Evolutionary conservation across 2,888 invertebrate species (phyloP).

Genomic region (Merodon equestris): DNA sequence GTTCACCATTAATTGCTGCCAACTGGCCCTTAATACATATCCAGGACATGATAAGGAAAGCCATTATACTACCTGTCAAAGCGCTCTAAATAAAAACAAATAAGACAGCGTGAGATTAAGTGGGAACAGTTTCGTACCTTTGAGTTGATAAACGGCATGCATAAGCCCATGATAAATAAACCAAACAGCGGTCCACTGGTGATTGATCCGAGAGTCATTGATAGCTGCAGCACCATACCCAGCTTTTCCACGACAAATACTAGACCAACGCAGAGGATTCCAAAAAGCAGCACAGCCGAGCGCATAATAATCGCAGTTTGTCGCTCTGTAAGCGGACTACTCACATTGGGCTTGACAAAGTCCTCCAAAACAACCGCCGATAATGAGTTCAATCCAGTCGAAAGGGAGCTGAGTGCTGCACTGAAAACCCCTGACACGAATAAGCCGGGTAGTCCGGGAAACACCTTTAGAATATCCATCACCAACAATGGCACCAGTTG

Average conservation of each 20-base stretch:
- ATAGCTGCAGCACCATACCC: slow-evolving; percentile 84
- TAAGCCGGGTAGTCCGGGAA: slow-evolving; percentile 91
- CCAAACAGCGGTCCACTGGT: slow-evolving; percentile 85
- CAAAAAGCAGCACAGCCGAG: slow-evolving; percentile 84
- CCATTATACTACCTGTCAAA: slow-evolving; percentile 82
- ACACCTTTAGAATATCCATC: slow-evolving; percentile 88
- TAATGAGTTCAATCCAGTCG: slow-evolving; percentile 89
- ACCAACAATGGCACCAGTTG: slow-evolving; percentile 91
- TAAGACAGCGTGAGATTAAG: neutral
- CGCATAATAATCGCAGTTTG: slow-evolving; percentile 83
- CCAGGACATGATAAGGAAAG: slow-evolving; percentile 84
- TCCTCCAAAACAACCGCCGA: slow-evolving; percentile 90
- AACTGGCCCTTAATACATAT: slow-evolving; percentile 84
- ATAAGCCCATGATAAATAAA: slow-evolving; percentile 84
- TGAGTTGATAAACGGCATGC: slow-evolving; percentile 83
- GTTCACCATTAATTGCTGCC: slow-evolving; percentile 82
- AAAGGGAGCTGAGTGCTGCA: slow-evolving; percentile 91
- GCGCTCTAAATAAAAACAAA: slow-evolving; percentile 81
- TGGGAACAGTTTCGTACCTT: slow-evolving; percentile 78
- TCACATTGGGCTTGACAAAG: slow-evolving; percentile 85
- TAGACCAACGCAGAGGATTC: slow-evolving; percentile 83
- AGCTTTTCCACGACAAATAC: slow-evolving; percentile 86
- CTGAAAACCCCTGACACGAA: slow-evolving; percentile 95
- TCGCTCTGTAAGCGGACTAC: slow-evolving; percentile 80
- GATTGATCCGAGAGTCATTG: slow-evolving; percentile 83